Evolutionary conservation across 1,140 invertebrate genomes (phyloP).

Genomic region (Alviniconcha marisindica): DNA sequence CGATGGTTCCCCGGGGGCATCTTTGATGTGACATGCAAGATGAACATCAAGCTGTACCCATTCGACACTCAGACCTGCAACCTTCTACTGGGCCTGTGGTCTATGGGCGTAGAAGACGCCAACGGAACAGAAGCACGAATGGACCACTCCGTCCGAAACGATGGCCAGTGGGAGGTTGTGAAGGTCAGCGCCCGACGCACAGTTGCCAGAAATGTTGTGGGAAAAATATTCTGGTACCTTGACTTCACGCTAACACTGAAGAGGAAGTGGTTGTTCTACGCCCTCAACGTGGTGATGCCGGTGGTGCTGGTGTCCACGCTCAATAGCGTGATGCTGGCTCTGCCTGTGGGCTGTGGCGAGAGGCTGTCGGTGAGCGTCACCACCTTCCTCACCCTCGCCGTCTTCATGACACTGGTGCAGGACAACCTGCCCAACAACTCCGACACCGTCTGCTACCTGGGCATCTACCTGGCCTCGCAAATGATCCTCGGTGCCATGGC

Average conservation of each 20-base stretch:
- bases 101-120: constrained; percentile 79
- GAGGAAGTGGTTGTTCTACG: constrained; percentile 33
- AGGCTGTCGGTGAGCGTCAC: constrained; percentile 46
- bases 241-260: constrained; percentile 25
- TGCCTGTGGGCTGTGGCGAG: constrained; percentile 51
- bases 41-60: constrained; percentile 82
- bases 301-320: constrained; percentile 42
- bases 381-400: constrained; percentile 46
- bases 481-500: constrained; percentile 43
- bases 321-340: constrained; percentile 39
- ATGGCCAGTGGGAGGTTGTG: not conserved
- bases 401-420: constrained; percentile 48
- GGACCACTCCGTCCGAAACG: no score
- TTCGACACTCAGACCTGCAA: constrained; percentile 96
- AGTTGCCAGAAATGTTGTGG: not conserved
- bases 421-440: constrained; percentile 46
- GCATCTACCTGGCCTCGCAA: constrained; percentile 41
- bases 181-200: no score
- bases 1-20: constrained; percentile 11
- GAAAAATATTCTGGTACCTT: not conserved
- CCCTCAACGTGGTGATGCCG: constrained; percentile 42
- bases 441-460: constrained; percentile 41
- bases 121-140: not conserved
- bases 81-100: constrained; percentile 98
- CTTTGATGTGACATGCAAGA: constrained; percentile 83